phyloP scores from a whole-genome alignment of 2,888 invertebrate genomes.

The Tetragonula carbonaria region DNA sequence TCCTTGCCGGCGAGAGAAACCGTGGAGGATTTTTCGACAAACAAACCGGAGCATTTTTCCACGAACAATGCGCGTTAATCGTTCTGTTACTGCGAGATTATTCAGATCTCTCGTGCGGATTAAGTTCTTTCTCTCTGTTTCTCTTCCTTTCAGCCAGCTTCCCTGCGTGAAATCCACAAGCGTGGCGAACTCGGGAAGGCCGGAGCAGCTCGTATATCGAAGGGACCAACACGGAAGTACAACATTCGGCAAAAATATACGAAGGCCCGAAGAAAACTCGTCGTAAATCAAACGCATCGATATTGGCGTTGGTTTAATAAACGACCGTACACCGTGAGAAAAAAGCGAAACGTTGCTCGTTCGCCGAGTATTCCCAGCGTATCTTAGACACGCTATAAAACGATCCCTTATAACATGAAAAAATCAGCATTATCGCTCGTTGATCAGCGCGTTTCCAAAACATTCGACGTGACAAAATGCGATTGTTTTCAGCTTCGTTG shows the following conservation, averaged over 20 bases:
- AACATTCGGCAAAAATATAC: conserved; percentile 21
- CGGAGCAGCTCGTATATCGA: conserved; percentile 26
- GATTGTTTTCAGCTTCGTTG: not conserved
- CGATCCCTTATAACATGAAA: conserved; percentile 5
- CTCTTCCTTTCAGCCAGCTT: not conserved
- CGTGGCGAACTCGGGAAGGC: conserved; percentile 29
- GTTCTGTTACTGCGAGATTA: conserved; percentile 30
- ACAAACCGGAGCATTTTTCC: not conserved
- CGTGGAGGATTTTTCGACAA: not conserved
- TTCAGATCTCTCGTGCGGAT: conserved; percentile 25
- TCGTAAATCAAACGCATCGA: conserved; percentile 56
- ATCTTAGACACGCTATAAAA: conserved; percentile 15
- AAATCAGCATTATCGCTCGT: conserved; percentile 29
- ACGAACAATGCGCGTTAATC: not conserved
- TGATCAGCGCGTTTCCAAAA: not conserved
- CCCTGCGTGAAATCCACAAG: conserved; percentile 11
- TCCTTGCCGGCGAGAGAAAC: not conserved
- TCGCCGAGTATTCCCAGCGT: conserved; percentile 6
- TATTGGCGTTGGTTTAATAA: conserved; percentile 58
- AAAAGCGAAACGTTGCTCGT: conserved; percentile 24
- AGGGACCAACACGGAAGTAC: conserved; percentile 19
- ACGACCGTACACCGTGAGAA: conserved; percentile 28
- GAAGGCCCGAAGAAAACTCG: conserved; percentile 32
- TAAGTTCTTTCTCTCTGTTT: not conserved
- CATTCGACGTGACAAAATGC: conserved; percentile 4